Conservation (phyloP, 2,797 vertebrate genomes). For the Pelochelys cantorii region DNA sequence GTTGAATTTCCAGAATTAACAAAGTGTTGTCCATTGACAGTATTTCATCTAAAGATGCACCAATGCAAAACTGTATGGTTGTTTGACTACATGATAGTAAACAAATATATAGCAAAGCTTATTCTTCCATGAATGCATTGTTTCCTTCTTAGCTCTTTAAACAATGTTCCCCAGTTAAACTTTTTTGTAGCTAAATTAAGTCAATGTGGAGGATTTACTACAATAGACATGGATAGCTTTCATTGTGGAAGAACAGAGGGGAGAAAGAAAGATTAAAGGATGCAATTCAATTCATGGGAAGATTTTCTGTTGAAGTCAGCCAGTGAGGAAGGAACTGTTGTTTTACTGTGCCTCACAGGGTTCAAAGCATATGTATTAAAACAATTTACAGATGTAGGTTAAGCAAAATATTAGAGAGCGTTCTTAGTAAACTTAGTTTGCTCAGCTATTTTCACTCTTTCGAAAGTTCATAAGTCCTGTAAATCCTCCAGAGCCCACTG, state of each 20-base stretch:
- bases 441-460: conserved; percentile 71
- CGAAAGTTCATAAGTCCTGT: conserved; percentile 71
- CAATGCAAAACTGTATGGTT: neutral
- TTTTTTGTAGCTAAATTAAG: conserved; percentile 30
- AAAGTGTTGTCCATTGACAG: neutral
- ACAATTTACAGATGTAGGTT: conserved; percentile 71
- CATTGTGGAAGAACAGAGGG: neutral
- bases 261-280: conserved; percentile 39
- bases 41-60: conserved; percentile 4
- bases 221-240: conserved; percentile 41
- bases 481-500: conserved; percentile 77
- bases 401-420: conserved; percentile 54
- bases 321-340: conserved; percentile 27
- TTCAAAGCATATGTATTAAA: conserved; percentile 70
- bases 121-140: neutral
- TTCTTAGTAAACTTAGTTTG: conserved; percentile 60
- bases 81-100: conserved; percentile 11
- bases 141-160: conserved; percentile 18
- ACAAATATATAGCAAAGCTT: neutral
- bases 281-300: neutral
- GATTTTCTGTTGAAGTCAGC: conserved; percentile 13
- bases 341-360: conserved; percentile 48
- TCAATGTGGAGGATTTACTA: neutral
- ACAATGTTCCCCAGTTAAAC: conserved; percentile 24
- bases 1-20: conserved; percentile 36